Base-by-base conservation (phyloP, 2,113 vertebrate genomes). In the Dicerorhinus sumatrensis region DNA sequence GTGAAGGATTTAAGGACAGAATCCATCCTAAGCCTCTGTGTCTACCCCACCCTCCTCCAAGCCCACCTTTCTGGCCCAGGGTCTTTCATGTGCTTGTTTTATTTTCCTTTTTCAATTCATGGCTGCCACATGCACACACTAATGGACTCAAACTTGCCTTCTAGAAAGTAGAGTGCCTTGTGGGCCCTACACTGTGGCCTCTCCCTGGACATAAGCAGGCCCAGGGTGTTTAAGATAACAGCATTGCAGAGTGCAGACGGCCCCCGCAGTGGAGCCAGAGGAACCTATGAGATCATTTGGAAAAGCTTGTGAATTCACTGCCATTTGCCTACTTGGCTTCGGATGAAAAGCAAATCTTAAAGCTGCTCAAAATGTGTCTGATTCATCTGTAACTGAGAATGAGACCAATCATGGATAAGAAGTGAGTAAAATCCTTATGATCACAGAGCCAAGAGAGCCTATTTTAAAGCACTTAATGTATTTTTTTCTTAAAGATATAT, bases 391-490 rank as follows among this genome's bases (percentile, higher is more conserved):
- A 96, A 97, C 96, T 97, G 98, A 98, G 97, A 98, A 98, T 98
- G 98, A 98, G 98, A 98, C 98, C 98, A 98, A 98, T 98, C 98
- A 95, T 98, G 98, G 97, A 98, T 97, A 98, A 98, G 98, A 97
- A 98, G 98, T 96, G 97, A 97, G 98, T 98, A 98, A 98, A 98
- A 98, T 97, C 81, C 98, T 96, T 98, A 96, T 98, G 98, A 99
- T 97, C 98, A 96, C 98, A 95, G 97, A 98, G 98, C 98, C 98
- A 98, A 97, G 98, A 98, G 97, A 98, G 97, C 98, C 98, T 98
- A 98, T 99, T 99, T 98, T 98, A 98, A 99, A 98, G 98, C 97
- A 98, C 98, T 99, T 98, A 99, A 99, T 99, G 99, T 98, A 98
- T 98, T 99, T 99, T 98, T 98, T 98, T 98, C 98, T 98, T 98